A percentile compares a stretch with the other conserved stretches of the same genome.
Conservation (phyloP, 2,797 vertebrate genomes). For the Lithobates sylvaticus region DNA sequence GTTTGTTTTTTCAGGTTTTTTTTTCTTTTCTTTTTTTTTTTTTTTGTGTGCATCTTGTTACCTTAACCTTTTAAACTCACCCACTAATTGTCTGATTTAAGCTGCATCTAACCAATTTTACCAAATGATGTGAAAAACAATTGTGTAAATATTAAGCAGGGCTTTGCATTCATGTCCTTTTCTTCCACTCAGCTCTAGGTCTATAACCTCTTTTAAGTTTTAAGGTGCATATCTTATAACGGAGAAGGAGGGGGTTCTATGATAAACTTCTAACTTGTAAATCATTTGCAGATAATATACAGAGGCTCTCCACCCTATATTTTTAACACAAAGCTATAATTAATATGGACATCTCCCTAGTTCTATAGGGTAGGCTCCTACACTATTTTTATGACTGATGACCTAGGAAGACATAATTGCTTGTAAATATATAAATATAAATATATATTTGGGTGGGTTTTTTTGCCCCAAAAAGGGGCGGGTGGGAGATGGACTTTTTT, state of each 20-base stretch:
- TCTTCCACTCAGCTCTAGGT: not conserved
- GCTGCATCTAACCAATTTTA: slow-evolving; percentile 24
- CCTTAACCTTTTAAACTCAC: not conserved
- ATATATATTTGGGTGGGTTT: slow-evolving; percentile 24
- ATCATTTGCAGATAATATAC: slow-evolving; percentile 59
- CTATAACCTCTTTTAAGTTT: slow-evolving; percentile 19
- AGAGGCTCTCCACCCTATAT: slow-evolving; percentile 84
- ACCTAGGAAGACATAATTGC: slow-evolving; percentile 74
- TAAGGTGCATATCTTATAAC: slow-evolving; percentile 18
- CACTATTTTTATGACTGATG: slow-evolving; percentile 84
- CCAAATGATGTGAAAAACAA: slow-evolving; percentile 67
- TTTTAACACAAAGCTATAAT: slow-evolving; percentile 84
- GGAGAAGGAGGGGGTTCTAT: slow-evolving; percentile 51
- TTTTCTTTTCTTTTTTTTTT: no score
- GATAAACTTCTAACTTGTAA: slow-evolving; percentile 76
- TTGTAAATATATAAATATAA: slow-evolving; percentile 76
- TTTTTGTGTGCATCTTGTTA: not conserved
- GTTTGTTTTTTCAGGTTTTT: no score
- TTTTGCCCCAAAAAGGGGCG: not conserved
- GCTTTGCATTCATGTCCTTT: slow-evolving; percentile 65
- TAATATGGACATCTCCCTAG: slow-evolving; percentile 81
- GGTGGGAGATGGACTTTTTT: slow-evolving; percentile 54
- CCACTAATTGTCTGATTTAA: not conserved
- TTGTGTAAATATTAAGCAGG: slow-evolving; percentile 65
- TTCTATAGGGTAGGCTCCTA: slow-evolving; percentile 84